A percentile compares a stretch with the other conserved stretches of the same genome.
Conservation (phyloP, 2,797 vertebrate genomes). For the Botia almorhae region DNA sequence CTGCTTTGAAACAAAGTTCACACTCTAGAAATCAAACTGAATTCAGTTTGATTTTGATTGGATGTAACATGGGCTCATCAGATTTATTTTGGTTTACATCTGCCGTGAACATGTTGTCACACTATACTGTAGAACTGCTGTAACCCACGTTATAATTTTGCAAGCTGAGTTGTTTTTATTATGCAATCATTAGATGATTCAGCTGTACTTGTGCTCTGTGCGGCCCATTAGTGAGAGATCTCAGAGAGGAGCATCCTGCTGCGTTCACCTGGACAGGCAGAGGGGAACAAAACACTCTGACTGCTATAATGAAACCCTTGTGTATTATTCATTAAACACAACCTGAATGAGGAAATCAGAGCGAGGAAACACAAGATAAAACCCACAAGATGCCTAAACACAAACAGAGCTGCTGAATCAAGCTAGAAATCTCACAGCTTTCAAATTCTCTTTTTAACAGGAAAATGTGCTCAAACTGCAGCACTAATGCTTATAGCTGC, state of each 20-base stretch:
- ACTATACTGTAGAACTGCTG: background rate
- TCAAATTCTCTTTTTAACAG: constrained; percentile 47
- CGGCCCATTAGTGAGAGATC: constrained; percentile 13
- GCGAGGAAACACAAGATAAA: background rate
- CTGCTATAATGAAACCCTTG: constrained; percentile 10
- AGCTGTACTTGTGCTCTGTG: background rate
- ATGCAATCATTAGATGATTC: constrained; percentile 3
- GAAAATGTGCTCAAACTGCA: constrained; percentile 63
- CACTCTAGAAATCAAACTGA: too few relatives aligned
- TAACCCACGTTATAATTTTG: background rate
- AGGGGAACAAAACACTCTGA: background rate
- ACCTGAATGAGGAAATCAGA: background rate
- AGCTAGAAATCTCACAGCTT: constrained; percentile 49
- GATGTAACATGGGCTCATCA: too few relatives aligned
- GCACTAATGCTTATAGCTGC: constrained; percentile 56
- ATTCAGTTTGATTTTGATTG: too few relatives aligned
- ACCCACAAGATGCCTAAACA: background rate
- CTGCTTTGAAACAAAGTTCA: too few relatives aligned
- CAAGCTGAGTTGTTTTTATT: background rate
- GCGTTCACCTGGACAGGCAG: constrained; percentile 12
- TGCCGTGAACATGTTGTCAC: background rate
- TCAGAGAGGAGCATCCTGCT: background rate
- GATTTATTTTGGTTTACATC: background rate
- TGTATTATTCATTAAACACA: constrained; percentile 33
- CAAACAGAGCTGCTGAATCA: constrained; percentile 54